These are phyloP conservation scores for Salticus scenicus DNA, from an alignment of 2,888 invertebrate species.

Conservation along the genomic window DNA sequence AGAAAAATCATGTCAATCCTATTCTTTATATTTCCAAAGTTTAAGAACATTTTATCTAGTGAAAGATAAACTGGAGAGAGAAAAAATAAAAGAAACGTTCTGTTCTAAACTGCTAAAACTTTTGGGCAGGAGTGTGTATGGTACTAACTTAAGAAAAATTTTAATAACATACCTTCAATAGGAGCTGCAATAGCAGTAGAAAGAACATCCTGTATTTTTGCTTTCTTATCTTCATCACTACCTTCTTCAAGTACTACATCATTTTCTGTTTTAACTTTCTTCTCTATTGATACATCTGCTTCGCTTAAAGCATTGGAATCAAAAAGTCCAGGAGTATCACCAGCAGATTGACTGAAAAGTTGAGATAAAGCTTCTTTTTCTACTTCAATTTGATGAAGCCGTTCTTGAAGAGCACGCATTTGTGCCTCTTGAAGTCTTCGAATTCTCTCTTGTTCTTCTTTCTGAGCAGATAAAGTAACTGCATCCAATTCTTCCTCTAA, in stretches of 20 bases:
- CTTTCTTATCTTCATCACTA: constrained; percentile 71
- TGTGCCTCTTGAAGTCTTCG: constrained; percentile 76
- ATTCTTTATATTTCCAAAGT: too few species aligned
- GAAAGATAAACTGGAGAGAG: too few species aligned
- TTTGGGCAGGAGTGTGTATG: too few species aligned
- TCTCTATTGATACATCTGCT: constrained; percentile 26
- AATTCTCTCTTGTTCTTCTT: constrained; percentile 88
- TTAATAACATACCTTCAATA: constrained; percentile 48
- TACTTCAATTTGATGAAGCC: constrained; percentile 71
- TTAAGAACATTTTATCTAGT: too few species aligned
- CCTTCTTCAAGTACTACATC: constrained; percentile 69
- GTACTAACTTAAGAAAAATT: too few species aligned
- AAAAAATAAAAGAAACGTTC: too few species aligned
- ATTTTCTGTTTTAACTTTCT: constrained; percentile 59
- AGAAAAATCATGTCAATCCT: too few species aligned
- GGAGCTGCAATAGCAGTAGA: constrained; percentile 59
- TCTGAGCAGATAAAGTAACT: constrained; percentile 91
- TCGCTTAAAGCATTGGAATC: constrained; percentile 66
- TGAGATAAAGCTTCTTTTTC: constrained; percentile 69
- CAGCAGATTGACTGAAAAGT: constrained; percentile 57
- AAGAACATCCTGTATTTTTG: constrained; percentile 60
- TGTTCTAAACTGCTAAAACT: too few species aligned
- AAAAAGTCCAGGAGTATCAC: constrained; percentile 60
- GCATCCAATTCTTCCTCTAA: constrained; percentile 94
- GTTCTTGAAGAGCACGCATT: constrained; percentile 73